phyloP scores from a whole-genome alignment of 2,113 vertebrate species.

The Danionella cerebrum region DNA sequence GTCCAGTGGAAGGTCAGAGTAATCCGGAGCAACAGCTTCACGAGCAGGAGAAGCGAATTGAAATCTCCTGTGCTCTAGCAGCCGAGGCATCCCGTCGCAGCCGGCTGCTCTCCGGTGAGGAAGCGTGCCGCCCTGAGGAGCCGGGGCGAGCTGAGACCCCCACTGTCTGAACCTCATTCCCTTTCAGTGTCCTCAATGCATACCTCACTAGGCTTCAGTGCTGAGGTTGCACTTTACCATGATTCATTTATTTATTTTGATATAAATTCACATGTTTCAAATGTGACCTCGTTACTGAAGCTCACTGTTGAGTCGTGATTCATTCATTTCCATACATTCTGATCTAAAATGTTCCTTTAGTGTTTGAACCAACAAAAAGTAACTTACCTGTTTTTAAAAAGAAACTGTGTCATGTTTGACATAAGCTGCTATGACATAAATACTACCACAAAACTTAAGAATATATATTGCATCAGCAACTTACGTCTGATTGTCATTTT shows the following conservation, averaged over 20 bases:
- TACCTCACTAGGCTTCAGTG: slow-evolving; percentile 36
- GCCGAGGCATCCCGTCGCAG: slow-evolving; percentile 90
- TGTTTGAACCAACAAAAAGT: too few species aligned
- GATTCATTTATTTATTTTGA: neutral
- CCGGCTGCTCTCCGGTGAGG: slow-evolving; percentile 91
- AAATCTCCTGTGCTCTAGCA: slow-evolving; percentile 90
- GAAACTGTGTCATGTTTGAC: neutral
- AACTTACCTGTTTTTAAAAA: too few species aligned
- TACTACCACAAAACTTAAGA: neutral
- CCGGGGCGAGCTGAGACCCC: slow-evolving; percentile 20
- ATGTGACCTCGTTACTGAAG: slow-evolving; percentile 37
- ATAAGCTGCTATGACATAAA: neutral
- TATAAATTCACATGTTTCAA: neutral
- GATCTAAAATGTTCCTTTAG: too few species aligned
- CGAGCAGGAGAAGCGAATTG: slow-evolving; percentile 94
- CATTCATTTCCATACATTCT: too few species aligned
- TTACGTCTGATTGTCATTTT: slow-evolving; percentile 1
- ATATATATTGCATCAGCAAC: neutral
- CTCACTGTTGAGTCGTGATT: slow-evolving; percentile 18
- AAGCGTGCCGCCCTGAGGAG: slow-evolving; percentile 18
- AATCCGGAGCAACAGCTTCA: slow-evolving; percentile 84
- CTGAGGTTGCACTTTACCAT: slow-evolving; percentile 21
- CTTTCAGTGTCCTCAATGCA: slow-evolving; percentile 24
- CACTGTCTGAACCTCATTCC: slow-evolving; percentile 17
- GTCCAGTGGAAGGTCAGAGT: slow-evolving; percentile 69